phyloP scores from a whole-genome alignment of 2,888 invertebrate genomes.

The Coelopa pilipes region DNA sequence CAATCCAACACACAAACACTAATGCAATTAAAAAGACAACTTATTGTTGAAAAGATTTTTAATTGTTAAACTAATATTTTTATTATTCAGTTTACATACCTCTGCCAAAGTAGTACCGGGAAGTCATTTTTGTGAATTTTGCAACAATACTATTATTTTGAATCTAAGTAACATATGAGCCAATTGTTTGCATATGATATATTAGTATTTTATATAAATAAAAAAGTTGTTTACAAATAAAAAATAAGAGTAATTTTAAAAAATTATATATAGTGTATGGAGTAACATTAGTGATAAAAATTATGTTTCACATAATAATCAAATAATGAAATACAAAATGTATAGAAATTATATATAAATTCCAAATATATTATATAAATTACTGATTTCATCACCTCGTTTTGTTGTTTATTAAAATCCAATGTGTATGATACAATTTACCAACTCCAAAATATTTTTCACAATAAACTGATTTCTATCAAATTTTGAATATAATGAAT shows the following conservation, averaged over 20 bases:
- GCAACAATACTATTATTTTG: slow-evolving; percentile 36
- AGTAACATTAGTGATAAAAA: background rate
- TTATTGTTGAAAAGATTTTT: slow-evolving; percentile 2
- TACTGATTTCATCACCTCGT: slow-evolving; percentile 37
- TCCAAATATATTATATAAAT: background rate
- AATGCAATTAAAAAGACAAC: slow-evolving; percentile 6
- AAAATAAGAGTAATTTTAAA: slow-evolving; percentile 18
- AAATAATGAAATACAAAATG: too few relatives aligned
- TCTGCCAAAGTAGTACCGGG: slow-evolving; percentile 68
- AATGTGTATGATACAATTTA: slow-evolving; percentile 19
- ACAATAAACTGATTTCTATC: background rate
- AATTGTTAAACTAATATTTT: background rate
- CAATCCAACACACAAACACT: slow-evolving; percentile 39
- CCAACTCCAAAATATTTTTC: slow-evolving; percentile 15
- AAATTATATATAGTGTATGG: slow-evolving; percentile 13
- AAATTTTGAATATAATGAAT: slow-evolving; percentile 20
- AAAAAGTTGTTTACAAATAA: slow-evolving; percentile 20
- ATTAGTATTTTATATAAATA: slow-evolving; percentile 23
- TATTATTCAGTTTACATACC: slow-evolving; percentile 45
- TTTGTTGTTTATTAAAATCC: slow-evolving; percentile 23
- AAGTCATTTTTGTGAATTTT: slow-evolving; percentile 63
- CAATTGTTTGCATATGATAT: slow-evolving; percentile 13
- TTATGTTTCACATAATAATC: slow-evolving; percentile 12
- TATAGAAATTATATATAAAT: background rate
- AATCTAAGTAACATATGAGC: slow-evolving; percentile 19